phyloP scores from a whole-genome alignment of 2,113 vertebrate species.

The Acrocephalus kingi region DNA sequence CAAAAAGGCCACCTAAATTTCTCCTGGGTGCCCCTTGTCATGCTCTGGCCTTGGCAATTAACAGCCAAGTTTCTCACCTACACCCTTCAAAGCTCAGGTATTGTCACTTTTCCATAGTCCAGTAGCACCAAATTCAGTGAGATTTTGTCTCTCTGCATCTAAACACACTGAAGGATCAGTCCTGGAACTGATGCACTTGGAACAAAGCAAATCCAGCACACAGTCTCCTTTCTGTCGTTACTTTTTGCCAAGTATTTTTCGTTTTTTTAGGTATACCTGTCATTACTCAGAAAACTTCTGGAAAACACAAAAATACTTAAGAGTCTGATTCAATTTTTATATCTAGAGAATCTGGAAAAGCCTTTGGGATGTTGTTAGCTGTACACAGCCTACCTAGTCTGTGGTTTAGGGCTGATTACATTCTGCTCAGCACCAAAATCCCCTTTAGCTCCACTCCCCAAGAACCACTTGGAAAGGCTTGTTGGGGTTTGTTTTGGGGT shows the following conservation, averaged over 20 bases:
- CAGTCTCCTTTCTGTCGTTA: background rate
- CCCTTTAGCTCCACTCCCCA: rapidly evolving
- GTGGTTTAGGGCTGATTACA: background rate
- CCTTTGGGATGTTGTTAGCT: background rate
- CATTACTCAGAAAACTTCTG: background rate
- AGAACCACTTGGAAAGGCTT: rapidly evolving
- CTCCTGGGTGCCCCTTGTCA: background rate
- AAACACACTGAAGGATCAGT: background rate
- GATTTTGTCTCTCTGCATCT: background rate
- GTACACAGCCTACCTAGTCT: background rate
- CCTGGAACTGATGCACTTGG: background rate
- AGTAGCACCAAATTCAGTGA: background rate
- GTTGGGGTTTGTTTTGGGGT: too few relatives aligned
- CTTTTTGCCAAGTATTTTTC: background rate
- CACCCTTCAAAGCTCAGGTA: background rate
- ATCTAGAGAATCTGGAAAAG: too few relatives aligned
- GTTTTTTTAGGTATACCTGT: background rate
- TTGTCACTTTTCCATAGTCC: background rate
- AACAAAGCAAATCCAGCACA: background rate
- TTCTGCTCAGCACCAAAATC: background rate
- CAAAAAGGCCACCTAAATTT: background rate
- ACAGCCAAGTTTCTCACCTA: background rate
- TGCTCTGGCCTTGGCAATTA: background rate
- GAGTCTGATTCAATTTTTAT: background rate
- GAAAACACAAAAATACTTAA: background rate